These are phyloP conservation scores for Sorex maritimensis DNA, from an alignment of 2,797 vertebrate species.

Conservation along the genomic window DNA sequence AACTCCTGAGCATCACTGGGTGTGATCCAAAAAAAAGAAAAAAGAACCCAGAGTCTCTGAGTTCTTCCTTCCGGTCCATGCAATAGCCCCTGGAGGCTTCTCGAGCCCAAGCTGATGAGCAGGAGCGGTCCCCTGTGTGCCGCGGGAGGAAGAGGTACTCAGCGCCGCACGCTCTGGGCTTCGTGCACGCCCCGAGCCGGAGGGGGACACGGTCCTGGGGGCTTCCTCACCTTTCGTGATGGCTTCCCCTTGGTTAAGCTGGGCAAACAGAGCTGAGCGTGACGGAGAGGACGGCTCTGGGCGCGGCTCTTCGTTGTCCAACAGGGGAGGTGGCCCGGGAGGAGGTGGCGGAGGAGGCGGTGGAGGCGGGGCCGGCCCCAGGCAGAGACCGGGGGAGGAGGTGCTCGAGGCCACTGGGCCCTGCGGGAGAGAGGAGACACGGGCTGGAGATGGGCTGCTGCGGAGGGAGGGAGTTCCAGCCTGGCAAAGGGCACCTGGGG, in stretches of 20 bases:
- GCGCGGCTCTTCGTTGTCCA: constrained; percentile 86
- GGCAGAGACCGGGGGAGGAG: constrained; percentile 87
- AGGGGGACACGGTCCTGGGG: neutral
- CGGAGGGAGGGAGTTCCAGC: neutral
- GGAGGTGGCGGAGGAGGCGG: constrained; percentile 92
- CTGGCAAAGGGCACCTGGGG: neutral
- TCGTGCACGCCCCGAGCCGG: neutral
- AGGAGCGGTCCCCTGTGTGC: neutral
- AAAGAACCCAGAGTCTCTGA: neutral
- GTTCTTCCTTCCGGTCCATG: neutral
- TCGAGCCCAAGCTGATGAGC: neutral
- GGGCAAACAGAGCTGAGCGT: constrained; percentile 95
- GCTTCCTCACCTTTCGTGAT: constrained; percentile 95
- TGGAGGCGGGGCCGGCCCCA: constrained; percentile 90
- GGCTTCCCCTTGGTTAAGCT: constrained; percentile 97
- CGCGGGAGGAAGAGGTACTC: neutral
- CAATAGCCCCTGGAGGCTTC: neutral
- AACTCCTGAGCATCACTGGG: no score
- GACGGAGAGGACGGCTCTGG: constrained; percentile 90
- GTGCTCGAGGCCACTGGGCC: constrained; percentile 88
- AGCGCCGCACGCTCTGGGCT: neutral
- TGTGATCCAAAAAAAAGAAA: no score
- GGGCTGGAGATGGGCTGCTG: neutral
- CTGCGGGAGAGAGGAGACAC: constrained; percentile 80
- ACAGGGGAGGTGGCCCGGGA: constrained; percentile 93